Conservation (phyloP, 1,140 invertebrate species). For the Sipha flava region DNA sequence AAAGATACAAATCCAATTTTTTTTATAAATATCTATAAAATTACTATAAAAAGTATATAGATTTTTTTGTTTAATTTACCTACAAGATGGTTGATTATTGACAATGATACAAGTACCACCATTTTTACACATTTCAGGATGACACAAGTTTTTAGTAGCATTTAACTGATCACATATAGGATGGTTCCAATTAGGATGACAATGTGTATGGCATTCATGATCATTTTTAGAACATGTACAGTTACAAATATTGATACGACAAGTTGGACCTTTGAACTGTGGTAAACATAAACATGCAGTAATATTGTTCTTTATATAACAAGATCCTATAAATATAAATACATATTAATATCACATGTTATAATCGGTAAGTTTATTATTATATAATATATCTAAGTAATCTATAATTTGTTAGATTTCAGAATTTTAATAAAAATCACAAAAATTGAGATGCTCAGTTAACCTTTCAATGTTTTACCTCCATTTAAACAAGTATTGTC, state of each 20-base stretch:
- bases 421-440: no score
- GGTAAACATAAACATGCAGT: conserved; percentile 45
- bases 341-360: neutral
- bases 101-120: conserved; percentile 44
- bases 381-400: neutral
- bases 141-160: neutral
- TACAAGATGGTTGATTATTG: conserved; percentile 41
- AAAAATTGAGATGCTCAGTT: neutral
- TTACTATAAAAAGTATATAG: no score
- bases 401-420: no score
- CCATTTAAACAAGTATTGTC: conserved; percentile 50
- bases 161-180: conserved; percentile 6
- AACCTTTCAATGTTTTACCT: conserved; percentile 38
- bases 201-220: neutral
- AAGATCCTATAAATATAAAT: conserved; percentile 36
- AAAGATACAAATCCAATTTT: no score
- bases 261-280: conserved; percentile 44
- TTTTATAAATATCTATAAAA: no score
- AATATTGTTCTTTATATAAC: conserved; percentile 41
- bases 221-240: conserved; percentile 40
- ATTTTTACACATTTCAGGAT: conserved; percentile 44
- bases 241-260: conserved; percentile 44
- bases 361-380: neutral
- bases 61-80: conserved; percentile 40
- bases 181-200: neutral